Conservation (phyloP, 2,113 vertebrate genomes). For the Gasterosteus nipponicus region DNA sequence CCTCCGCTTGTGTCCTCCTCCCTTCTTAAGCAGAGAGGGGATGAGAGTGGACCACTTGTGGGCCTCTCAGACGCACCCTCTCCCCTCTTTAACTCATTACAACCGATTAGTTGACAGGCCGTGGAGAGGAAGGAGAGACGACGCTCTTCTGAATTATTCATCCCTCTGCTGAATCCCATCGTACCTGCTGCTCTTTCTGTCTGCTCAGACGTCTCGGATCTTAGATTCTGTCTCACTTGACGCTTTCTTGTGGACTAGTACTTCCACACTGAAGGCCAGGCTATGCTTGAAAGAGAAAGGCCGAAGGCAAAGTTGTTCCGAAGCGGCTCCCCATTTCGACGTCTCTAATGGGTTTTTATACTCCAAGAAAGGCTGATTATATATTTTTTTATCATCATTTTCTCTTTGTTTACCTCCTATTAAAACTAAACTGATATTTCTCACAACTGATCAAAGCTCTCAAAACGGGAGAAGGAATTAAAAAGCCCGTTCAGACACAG, state of each 20-base stretch:
- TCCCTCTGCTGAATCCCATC: constrained; percentile 32
- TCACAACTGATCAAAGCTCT: no score
- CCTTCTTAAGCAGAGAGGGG: constrained; percentile 19
- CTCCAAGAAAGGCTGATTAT: not conserved
- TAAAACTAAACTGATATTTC: no score
- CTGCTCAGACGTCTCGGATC: constrained; percentile 1
- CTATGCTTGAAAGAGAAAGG: not conserved
- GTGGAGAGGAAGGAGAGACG: constrained; percentile 52
- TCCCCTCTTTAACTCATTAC: constrained; percentile 68
- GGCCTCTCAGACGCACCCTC: constrained; percentile 44
- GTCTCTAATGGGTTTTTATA: not conserved
- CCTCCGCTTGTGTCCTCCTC: not conserved
- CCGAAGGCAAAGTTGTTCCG: not conserved
- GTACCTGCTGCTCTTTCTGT: constrained; percentile 5
- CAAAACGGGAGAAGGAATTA: not conserved
- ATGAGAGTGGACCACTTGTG: constrained; percentile 51
- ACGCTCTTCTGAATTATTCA: constrained; percentile 70
- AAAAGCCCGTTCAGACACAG: not conserved
- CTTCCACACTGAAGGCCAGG: not conserved
- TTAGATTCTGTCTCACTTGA: constrained; percentile 4
- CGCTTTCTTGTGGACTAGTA: not conserved
- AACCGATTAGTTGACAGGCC: constrained; percentile 63
- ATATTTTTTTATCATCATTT: no score
- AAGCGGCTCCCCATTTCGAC: not conserved
- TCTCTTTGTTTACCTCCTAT: no score